These are phyloP conservation scores for Melanotaenia duboulayi DNA, from an alignment of 2,113 vertebrate genomes.

Conservation along the genomic window DNA sequence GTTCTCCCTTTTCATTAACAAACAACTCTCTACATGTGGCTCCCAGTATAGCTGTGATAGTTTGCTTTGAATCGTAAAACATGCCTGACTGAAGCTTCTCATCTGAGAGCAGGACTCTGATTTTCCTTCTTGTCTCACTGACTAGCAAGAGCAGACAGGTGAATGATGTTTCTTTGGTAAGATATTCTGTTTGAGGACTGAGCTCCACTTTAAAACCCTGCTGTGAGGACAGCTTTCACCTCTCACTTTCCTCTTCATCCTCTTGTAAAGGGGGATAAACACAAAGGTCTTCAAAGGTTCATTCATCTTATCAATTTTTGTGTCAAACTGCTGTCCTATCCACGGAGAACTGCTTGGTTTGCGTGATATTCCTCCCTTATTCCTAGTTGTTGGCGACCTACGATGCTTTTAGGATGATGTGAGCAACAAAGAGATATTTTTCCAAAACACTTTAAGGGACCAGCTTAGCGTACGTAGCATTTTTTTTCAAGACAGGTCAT, in stretches of 20 bases:
- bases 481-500: constrained; percentile 20
- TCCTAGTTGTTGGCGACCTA: constrained; percentile 64
- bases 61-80: constrained; percentile 8
- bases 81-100: constrained; percentile 7
- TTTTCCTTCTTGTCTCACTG: constrained; percentile 43
- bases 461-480: constrained; percentile 29
- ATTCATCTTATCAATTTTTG: constrained; percentile 52
- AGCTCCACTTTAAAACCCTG: constrained; percentile 74
- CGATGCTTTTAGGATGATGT: constrained; percentile 61
- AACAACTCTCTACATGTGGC: constrained; percentile 7
- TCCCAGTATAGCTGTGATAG: constrained; percentile 8
- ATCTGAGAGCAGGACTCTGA: constrained; percentile 52
- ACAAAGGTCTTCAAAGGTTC: constrained; percentile 63
- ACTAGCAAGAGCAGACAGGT: constrained; percentile 59
- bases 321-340: constrained; percentile 45
- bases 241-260: constrained; percentile 53
- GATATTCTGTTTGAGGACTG: constrained; percentile 77
- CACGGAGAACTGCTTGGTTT: constrained; percentile 18
- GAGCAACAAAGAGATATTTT: constrained; percentile 50
- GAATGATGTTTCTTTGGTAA: constrained; percentile 68
- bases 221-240: constrained; percentile 59
- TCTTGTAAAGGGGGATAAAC: constrained; percentile 40
- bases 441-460: constrained; percentile 24
- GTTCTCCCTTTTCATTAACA: constrained; percentile 47
- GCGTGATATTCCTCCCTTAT: constrained; percentile 33